These are phyloP conservation scores for Diploptera punctata DNA, from an alignment of 2,888 invertebrate genomes.

Conservation along the genomic window DNA sequence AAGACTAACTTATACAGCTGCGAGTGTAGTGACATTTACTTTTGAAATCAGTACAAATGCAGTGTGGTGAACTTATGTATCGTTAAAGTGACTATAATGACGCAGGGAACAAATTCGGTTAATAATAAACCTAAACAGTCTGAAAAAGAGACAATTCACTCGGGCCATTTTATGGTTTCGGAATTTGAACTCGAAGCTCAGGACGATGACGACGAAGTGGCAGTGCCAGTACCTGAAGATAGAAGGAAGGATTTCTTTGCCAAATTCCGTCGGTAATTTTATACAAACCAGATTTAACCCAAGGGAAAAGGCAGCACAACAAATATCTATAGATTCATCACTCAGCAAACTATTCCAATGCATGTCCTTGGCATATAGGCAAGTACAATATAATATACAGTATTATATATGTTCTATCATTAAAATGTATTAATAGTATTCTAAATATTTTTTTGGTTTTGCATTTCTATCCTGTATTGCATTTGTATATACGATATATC, in stretches of 20 bases:
- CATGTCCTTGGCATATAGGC: constrained; percentile 98
- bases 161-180: constrained; percentile 98
- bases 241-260: constrained; percentile 53
- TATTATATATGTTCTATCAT: no score
- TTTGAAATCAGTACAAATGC: constrained; percentile 38
- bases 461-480: no score
- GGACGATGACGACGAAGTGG: constrained; percentile 81
- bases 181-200: constrained; percentile 95
- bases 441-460: no score
- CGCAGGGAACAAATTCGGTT: constrained; percentile 42
- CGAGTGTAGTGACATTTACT: constrained; percentile 39
- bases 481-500: no score
- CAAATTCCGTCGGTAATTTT: background rate
- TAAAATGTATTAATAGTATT: no score
- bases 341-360: constrained; percentile 96
- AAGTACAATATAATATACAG: constrained; percentile 56
- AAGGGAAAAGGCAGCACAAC: constrained; percentile 48
- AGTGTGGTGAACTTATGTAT: constrained; percentile 43
- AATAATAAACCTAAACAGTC: constrained; percentile 43
- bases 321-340: constrained; percentile 90
- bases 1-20: constrained; percentile 29
- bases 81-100: constrained; percentile 44
- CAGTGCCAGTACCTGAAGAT: constrained; percentile 85
- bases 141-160: constrained; percentile 74
- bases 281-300: background rate